These are phyloP conservation scores for Hartigia nigra DNA, from an alignment of 2,888 invertebrate species.

Conservation along the genomic window DNA sequence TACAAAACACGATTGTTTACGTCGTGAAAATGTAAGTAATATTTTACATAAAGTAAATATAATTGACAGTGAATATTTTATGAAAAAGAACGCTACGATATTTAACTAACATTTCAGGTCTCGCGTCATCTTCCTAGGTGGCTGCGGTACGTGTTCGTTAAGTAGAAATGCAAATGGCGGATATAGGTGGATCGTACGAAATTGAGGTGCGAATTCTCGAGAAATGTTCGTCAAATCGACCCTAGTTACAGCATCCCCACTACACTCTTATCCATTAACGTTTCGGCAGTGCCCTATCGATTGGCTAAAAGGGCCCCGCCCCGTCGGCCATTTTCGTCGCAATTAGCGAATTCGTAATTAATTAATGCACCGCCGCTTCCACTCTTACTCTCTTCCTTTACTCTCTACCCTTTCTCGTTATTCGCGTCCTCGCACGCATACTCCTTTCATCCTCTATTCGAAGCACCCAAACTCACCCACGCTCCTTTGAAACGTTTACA, in stretches of 20 bases:
- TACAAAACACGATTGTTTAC: background rate
- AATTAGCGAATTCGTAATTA: constrained; percentile 57
- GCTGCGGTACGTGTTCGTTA: background rate
- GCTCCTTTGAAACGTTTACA: background rate
- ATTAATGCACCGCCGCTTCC: constrained; percentile 46
- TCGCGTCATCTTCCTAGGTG: background rate
- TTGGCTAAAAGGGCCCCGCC: constrained; percentile 44
- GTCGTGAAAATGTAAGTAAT: background rate
- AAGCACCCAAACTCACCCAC: background rate
- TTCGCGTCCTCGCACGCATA: background rate
- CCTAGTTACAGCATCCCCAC: background rate
- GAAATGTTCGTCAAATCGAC: background rate
- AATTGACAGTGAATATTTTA: background rate
- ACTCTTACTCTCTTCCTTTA: too few species aligned
- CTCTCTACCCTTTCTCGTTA: too few species aligned
- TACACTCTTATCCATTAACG: background rate
- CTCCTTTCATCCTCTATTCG: background rate
- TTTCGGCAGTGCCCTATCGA: constrained; percentile 34
- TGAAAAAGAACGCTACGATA: background rate
- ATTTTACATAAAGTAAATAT: background rate
- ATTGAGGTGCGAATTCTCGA: background rate
- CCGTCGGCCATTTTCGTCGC: constrained; percentile 55
- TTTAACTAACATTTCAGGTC: background rate
- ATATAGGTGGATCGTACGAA: background rate
- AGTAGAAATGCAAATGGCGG: background rate